Evolutionary conservation across 2,888 invertebrate genomes (phyloP), one percentile per base, ranked within the genome.

Genomic region (Sepiola atlantica): DNA sequence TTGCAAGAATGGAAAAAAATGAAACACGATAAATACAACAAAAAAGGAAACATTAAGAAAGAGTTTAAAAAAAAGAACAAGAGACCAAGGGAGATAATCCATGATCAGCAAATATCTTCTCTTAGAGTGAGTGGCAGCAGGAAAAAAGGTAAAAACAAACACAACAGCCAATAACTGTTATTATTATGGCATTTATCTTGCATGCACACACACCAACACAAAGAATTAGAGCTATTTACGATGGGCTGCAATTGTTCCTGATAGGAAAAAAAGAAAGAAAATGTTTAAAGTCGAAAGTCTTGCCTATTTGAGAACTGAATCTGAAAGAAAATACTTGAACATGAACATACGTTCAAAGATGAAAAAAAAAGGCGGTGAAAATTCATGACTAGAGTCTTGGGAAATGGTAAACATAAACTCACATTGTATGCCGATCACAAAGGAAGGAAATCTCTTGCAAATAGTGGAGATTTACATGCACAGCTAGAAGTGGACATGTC

Each of bases 341-440:
- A n/a, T 4, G 16, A 77, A 77, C 10, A 77, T 4, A 12, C 77
- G 4, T n/a, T 77, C 77, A 77, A 77, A 77, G 32, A 45, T 45
- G 45, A 45, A 45, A 77, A 77, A 77, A n/a, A n/a, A n/a, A 77
- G 14, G 77, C 32, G 77, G 77, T n/a, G n/a, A 16, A 77, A 77
- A 32, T 77, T 77, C n/a, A 77, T n/a, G 77, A 77, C 77, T 61
- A 61, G 61, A 61, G 61, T 61, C 61, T 32, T 77, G 77, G 77
- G n/a, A 77, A 77, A 77, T 77, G 77, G n/a, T n/a, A 77, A 77
- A 77, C 77, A 77, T 77, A 77, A 77, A 77, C n/a, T n/a, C n/a
- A 77, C 77, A 77, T 77, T 77, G n/a, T 32, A 77, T 77, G 77
- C 77, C 4, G 77, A 77, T 77, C 77, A 77, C 77, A 77, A n/a